Base-by-base conservation (phyloP, 2,888 invertebrate genomes). In the Masnerella sp. region DNA sequence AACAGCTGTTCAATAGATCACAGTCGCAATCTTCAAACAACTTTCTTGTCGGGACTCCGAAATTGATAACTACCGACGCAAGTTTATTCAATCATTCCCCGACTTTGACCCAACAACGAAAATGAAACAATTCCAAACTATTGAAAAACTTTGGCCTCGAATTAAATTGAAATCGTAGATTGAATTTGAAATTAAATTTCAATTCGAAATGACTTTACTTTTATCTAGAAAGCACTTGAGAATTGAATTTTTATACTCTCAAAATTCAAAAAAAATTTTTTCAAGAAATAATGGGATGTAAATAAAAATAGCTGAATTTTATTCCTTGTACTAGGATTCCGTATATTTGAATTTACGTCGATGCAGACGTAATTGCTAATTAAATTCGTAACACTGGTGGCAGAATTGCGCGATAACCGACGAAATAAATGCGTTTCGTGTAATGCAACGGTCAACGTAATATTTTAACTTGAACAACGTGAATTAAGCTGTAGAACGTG, bases 401-500 rank as follows among this genome's bases (percentile, higher is more conserved):
- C 11, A 22, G 32, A 68, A 52, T 52, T 68, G 59, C 36, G 34
- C 25, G 47, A 51, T 25, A 68, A 59, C 36, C 58, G 30, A 2
- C 45, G 7, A 30, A 54, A 72, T 59, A 34, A 72, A 59, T 45
- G 54, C 25, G 18, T 54, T 34, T 15, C 45, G 20, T 30, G 38
- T 65, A 59, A 59, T 54, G 59, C 18, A 58, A 72, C 32, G 52
- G 71, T 65, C 59, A 72, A 65, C 59, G 59, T 54, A 59, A 65
- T 59, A 56, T 59, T 72, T 72, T 54, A 64, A 45, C 61, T 36
- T 56, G 49, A 67, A 54, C 54, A 54, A 38, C 47, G 58, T 54
- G 42, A 65, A 58, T 71, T 56, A 59, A 65, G 30, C 54, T 61
- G 45, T 68, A 69, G 61, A 80, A 79, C 78, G 78, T 80, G 76